Base-by-base conservation (phyloP, 2,113 vertebrate species). In the Antechinus stuartii region DNA sequence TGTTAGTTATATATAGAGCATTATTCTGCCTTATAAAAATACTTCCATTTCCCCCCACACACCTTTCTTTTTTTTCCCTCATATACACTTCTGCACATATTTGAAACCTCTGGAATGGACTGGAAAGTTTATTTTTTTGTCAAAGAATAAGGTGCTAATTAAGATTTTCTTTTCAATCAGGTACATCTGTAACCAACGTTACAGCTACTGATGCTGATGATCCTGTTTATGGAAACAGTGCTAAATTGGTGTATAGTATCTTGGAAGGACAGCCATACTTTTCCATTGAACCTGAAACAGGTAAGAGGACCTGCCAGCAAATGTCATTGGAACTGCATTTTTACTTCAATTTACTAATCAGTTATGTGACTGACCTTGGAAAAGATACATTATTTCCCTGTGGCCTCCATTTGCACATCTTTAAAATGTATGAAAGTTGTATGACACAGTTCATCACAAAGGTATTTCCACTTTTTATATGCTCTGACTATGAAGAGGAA, bases 211-310 rank as follows among this genome's bases (percentile, higher is more conserved):
- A 99, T 92, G 99, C 99, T 1, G 99, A 99, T 91, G 99, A 99
- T 95, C 99, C 99, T 0, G 99, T 99, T 92, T 99, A 99, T 35
- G 99, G 99, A 97, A 99, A 99, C 90, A 99, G 99, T 35, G 99
- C 99, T 54, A 99, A 99, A 97, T 98, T 99, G 92, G 99, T 99
- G 95, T 99, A 99, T 94, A 99, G 99, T 98, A 99, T 99, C 93
- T 98, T 99, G 98, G 99, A 99, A 97, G 99, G 99, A 25, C 99
- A 99, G 93, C 99, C 99, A 19, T 99, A 99, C 97, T 99, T 99
- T 98, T 99, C 99, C 35, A 99, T 99, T 92, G 99, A 99, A 96
- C 99, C 99, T 53, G 99, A 99, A 96, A 99, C 99, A 97, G 99
- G 99, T 99, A 97, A 97, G 99, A 97, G 94, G 95, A 27, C n/a